Conservation (phyloP, 2,113 vertebrate species). For the Corapipo altera region DNA sequence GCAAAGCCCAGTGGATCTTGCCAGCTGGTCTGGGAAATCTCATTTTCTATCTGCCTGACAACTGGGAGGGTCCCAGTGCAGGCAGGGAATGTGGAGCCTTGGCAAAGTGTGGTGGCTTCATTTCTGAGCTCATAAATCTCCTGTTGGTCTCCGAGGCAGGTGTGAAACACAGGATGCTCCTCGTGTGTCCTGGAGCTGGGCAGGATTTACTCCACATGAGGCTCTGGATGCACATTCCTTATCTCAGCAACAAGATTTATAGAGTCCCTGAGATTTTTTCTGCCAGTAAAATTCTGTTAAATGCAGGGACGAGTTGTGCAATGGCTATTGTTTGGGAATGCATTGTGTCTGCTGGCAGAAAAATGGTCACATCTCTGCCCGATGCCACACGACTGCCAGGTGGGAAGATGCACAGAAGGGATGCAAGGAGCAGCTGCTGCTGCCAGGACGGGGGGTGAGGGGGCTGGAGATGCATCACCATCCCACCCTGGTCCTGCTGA, state of each 20-base stretch:
- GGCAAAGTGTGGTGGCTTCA: not conserved
- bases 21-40: not conserved
- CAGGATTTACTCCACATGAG: not conserved
- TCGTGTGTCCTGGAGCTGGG: not conserved
- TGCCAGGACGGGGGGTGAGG: not conserved
- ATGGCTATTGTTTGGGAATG: constrained; percentile 43
- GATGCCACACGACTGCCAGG: not conserved
- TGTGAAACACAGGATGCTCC: constrained; percentile 35
- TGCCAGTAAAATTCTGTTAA: constrained; percentile 14
- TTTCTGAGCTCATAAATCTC: not conserved
- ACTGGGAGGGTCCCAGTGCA: not conserved
- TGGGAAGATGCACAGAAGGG: not conserved
- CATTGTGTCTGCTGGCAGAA: constrained; percentile 49
- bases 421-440: not conserved
- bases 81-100: not conserved
- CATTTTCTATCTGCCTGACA: not conserved
- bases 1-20: not conserved
- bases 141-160: not conserved
- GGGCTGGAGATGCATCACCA: not conserved
- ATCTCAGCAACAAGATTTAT: constrained; percentile 16
- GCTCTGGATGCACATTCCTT: constrained; percentile 19
- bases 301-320: not conserved
- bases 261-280: constrained; percentile 24
- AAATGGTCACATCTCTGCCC: not conserved
- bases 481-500: not conserved